Evolutionary conservation across 2,888 invertebrate species (phyloP), one percentile per base, ranked within the genome.

Genomic region (Crematogaster levior): DNA sequence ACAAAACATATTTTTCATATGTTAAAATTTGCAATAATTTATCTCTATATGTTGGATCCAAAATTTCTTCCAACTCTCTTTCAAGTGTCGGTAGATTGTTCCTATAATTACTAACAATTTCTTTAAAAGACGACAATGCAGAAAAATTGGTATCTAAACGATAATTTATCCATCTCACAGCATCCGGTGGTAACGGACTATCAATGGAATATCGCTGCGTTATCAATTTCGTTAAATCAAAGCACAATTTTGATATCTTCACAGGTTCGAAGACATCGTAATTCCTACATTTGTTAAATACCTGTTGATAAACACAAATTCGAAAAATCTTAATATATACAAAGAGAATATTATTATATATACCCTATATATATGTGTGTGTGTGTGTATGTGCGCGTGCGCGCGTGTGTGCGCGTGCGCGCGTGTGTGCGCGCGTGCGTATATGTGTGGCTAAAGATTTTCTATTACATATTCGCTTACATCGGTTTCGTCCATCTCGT

Each of bases 401-500:
- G n/a, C n/a, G n/a, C n/a, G n/a, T n/a, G n/a, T n/a, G n/a, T n/a
- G n/a, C n/a, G n/a, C n/a, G n/a, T n/a, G n/a, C n/a, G n/a, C n/a
- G n/a, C n/a, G n/a, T n/a, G n/a, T n/a, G n/a, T n/a, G n/a, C n/a
- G n/a, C n/a, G n/a, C n/a, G n/a, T n/a, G n/a, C n/a, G n/a, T n/a
- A n/a, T n/a, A n/a, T n/a, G n/a, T n/a, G n/a, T n/a, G n/a, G n/a
- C 24, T 73, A 0, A 4, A 30, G 7, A 27, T 18, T 46, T 37
- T 61, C 1, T n/a, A 10, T 24, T 61, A 56, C 3, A 34, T 30
- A 15, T 21, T 61, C 7, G 87, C 91, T 92, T 90, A 94, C 94
- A 58, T 93, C 93, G 4, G 92, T 92, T 27, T 94, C 93, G 61
- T 94, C 94, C 92, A 93, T 93, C 87, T 94, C 92, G 27, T 92